These are phyloP conservation scores for Panurus biarmicus DNA, from an alignment of 2,113 vertebrate genomes.

Conservation along the genomic window DNA sequence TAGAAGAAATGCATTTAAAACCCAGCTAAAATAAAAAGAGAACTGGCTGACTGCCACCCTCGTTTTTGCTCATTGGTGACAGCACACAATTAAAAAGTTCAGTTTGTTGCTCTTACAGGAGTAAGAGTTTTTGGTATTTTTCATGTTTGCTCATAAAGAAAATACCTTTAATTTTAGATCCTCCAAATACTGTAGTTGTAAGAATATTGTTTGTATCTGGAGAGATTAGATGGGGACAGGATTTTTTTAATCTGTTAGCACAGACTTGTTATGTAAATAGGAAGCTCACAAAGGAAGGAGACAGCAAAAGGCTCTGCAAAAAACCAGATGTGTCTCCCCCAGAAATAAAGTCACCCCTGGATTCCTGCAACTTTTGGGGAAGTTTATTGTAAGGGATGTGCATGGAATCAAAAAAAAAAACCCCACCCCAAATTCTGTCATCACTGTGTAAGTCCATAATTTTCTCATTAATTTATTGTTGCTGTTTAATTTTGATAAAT, in stretches of 20 bases:
- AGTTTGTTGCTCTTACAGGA: background rate
- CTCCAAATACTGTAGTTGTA: background rate
- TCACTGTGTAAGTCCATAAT: background rate
- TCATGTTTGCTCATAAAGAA: background rate
- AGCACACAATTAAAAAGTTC: background rate
- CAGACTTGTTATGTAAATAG: constrained; percentile 49
- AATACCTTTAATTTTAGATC: constrained; percentile 3
- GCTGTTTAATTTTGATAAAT: background rate
- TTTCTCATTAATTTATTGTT: background rate
- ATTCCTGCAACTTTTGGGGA: background rate
- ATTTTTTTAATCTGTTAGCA: constrained; percentile 48
- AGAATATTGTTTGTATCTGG: constrained; percentile 24
- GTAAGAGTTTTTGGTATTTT: background rate
- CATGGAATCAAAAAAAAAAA: background rate
- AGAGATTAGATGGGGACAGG: constrained; percentile 37
- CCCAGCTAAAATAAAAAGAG: background rate
- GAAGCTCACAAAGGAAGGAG: background rate
- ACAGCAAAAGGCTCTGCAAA: background rate
- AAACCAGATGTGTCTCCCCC: background rate
- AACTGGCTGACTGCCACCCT: background rate
- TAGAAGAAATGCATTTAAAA: background rate
- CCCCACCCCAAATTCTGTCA: background rate
- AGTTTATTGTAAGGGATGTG: background rate
- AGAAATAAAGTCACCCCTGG: background rate
- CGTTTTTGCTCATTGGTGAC: background rate